phyloP scores from a whole-genome alignment of 1,140 invertebrate species.

The Meloidogyne floridensis region DNA sequence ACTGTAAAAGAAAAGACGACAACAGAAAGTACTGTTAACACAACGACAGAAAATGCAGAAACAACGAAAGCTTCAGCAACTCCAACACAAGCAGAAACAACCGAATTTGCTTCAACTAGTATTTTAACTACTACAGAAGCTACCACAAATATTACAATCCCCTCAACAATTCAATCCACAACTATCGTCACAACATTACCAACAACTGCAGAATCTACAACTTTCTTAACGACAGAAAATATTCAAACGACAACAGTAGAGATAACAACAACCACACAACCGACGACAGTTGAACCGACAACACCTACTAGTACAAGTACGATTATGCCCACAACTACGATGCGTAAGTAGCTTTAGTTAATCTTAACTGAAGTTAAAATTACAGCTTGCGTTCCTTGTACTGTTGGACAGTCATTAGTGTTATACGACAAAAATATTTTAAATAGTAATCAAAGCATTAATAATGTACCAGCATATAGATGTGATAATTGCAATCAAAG shows the following conservation, averaged over 20 bases:
- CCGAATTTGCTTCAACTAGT: too few relatives aligned
- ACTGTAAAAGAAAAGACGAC: neutral
- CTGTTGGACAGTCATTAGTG: conserved; percentile 5
- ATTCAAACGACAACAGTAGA: neutral
- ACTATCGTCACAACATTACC: neutral
- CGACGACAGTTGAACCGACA: neutral
- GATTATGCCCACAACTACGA: neutral
- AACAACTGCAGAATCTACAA: neutral
- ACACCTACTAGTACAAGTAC: too few relatives aligned
- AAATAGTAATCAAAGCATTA: neutral
- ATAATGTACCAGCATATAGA: neutral
- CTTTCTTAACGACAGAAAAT: neutral
- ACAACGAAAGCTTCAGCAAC: neutral
- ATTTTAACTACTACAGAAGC: too few relatives aligned
- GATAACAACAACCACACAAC: neutral
- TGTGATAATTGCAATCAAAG: conserved; percentile 5
- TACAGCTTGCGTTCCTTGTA: neutral
- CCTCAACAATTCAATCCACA: too few relatives aligned
- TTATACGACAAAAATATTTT: neutral
- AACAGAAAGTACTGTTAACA: neutral
- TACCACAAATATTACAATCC: neutral
- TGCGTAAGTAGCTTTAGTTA: neutral
- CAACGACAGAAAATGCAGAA: neutral
- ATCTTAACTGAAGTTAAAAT: neutral
- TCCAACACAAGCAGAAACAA: neutral